These are phyloP conservation scores for Pseudachorutes palmiensis DNA, from an alignment of 1,140 invertebrate species.

Conservation along the genomic window DNA sequence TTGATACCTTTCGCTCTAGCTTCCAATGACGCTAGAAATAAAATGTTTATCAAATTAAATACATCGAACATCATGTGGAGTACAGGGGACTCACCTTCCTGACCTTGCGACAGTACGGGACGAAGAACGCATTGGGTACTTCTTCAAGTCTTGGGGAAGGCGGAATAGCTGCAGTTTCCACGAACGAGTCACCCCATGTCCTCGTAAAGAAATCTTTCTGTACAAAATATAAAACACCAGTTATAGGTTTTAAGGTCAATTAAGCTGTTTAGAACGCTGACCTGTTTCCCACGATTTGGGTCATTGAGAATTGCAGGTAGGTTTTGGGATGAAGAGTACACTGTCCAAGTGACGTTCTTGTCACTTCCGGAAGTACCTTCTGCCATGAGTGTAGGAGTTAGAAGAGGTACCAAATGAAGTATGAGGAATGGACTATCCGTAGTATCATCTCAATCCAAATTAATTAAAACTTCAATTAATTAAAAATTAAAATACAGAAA, in stretches of 20 bases:
- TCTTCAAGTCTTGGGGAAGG: constrained; percentile 73
- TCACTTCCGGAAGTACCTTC: constrained; percentile 13
- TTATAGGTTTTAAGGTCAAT: neutral
- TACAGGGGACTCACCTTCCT: constrained; percentile 45
- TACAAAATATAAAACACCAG: constrained; percentile 31
- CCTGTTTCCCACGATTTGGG: constrained; percentile 78
- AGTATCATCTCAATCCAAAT: too few relatives aligned
- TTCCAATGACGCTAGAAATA: constrained; percentile 17
- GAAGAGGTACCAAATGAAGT: neutral
- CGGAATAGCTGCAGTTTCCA: constrained; percentile 68
- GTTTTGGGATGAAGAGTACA: constrained; percentile 70
- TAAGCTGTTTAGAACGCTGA: constrained; percentile 39
- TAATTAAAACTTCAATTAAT: too few relatives aligned
- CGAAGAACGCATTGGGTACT: constrained; percentile 74
- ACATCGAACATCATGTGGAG: too few relatives aligned
- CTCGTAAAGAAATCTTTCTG: constrained; percentile 85
- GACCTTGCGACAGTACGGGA: constrained; percentile 73
- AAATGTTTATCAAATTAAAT: too few relatives aligned
- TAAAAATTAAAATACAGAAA: too few relatives aligned
- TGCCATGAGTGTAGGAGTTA: neutral
- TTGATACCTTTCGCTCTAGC: neutral
- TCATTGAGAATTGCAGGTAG: constrained; percentile 93
- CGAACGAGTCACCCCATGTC: constrained; percentile 93
- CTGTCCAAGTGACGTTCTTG: constrained; percentile 30
- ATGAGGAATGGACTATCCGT: too few relatives aligned